Evolutionary conservation across 2,888 invertebrate genomes (phyloP), one percentile per base, ranked within the genome.

Genomic region (Arrhopalites spinosus): DNA sequence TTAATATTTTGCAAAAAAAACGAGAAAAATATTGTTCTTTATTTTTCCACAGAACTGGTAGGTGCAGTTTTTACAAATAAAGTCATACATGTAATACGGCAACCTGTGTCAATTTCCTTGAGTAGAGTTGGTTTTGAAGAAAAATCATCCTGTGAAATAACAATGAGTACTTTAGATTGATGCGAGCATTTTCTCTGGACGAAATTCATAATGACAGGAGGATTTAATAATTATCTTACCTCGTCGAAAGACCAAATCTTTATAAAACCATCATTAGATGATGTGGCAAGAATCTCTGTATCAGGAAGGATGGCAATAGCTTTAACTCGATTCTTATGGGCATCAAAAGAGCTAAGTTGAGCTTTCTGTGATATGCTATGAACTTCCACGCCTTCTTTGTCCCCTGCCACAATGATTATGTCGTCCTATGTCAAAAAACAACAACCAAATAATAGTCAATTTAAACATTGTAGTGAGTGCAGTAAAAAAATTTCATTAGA

Each of bases 231-330:
- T 15, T 2, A 43, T 63, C 75, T 76, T 76, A 84, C 81, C 73
- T 85, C 67, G 30, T 72, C 81, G 69, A 86, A 84, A 78, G 85
- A 87, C 92, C 93, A 95, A 0, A 93, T 86, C 86, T 92, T 93
- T 66, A 95, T 87, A 84, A 91, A 90, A 0, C 95, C 95, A 77
- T 90, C 89, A 86, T 94, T 95, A 7, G 93, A 92, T 23, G 90
- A 91, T 45, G 93, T 90, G 7, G 85, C 82, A 25, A 87, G 78
- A 59, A 79, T 77, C 17, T 80, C 68, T 45, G 78, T 63, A 8
- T 80, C 75, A 2, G 78, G 75, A 1, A 80, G 50, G 29, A 77
- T 77, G n/a, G 76, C 73, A 29, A 83, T 71, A 20, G 80, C 79
- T 73, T 81, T 80, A n/a, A 83, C 81, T 75, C 83, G 76, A 73